Evolutionary conservation across 2,888 invertebrate species (phyloP).

Genomic region (Stratiomys singularior): DNA sequence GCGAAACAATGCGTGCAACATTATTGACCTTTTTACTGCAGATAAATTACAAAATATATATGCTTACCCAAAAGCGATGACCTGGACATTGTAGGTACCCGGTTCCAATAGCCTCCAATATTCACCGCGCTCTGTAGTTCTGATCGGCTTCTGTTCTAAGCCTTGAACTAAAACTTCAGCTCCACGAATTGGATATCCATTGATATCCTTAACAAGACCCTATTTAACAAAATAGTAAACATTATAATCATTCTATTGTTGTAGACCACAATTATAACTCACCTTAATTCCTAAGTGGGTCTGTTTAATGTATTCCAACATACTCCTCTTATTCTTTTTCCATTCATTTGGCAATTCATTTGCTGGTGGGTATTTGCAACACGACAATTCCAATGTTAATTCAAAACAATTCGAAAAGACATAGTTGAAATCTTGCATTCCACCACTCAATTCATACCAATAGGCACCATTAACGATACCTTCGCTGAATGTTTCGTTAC

Average conservation of each 20-base stretch:
- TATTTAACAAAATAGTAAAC: conserved; percentile 40
- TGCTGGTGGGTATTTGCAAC: conserved; percentile 90
- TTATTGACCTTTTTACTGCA: too few species aligned
- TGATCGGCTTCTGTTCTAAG: conserved; percentile 80
- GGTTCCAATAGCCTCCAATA: conserved; percentile 95
- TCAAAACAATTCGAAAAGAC: conserved; percentile 95
- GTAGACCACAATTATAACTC: background rate
- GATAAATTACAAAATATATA: too few species aligned
- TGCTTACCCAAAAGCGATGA: conserved; percentile 76
- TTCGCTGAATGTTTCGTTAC: conserved; percentile 77
- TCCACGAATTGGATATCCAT: conserved; percentile 67
- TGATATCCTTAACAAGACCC: conserved; percentile 63
- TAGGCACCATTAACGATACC: conserved; percentile 93
- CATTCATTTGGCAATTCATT: conserved; percentile 80
- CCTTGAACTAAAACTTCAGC: conserved; percentile 82
- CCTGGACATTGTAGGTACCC: conserved; percentile 82
- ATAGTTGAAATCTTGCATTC: conserved; percentile 99
- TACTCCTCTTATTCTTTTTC: conserved; percentile 84
- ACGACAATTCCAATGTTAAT: conserved; percentile 95
- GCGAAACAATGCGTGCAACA: too few species aligned
- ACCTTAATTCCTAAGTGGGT: conserved; percentile 77
- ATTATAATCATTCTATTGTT: background rate
- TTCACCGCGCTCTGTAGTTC: conserved; percentile 84
- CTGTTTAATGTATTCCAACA: conserved; percentile 87
- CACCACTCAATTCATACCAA: conserved; percentile 92